Evolutionary conservation across 2,797 vertebrate genomes (phyloP).

Genomic region (Pantherophis vulpinus): DNA sequence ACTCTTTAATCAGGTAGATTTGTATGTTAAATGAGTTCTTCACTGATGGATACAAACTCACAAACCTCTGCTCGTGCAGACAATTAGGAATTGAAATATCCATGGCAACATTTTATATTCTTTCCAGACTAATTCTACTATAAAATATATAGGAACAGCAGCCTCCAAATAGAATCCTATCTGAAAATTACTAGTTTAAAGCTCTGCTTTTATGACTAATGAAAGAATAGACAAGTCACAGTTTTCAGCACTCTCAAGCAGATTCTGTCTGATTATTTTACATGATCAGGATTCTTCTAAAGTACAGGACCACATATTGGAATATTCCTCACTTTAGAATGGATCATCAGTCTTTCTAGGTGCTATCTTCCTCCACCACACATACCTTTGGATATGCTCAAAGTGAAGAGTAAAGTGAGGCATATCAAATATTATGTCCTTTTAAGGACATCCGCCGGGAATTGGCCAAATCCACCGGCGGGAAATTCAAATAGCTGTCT

Average conservation of each 20-base stretch:
- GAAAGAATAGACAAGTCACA: background rate
- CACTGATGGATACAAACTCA: background rate
- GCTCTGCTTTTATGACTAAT: background rate
- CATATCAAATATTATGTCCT: background rate
- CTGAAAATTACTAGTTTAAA: background rate
- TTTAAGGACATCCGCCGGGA: too few relatives aligned
- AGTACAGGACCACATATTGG: background rate
- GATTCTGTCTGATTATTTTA: background rate
- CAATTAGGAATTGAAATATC: background rate
- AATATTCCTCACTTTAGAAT: background rate
- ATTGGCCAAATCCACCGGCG: too few relatives aligned
- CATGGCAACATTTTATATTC: background rate
- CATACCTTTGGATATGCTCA: background rate
- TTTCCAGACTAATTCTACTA: background rate
- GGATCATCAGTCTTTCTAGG: too few relatives aligned
- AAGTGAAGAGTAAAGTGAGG: background rate
- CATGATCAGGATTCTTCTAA: background rate
- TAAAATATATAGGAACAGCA: background rate
- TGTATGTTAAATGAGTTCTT: background rate
- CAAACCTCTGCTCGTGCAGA: background rate
- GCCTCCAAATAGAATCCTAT: slow-evolving; percentile 1
- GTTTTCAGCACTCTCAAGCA: background rate
- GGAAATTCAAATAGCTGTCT: too few relatives aligned
- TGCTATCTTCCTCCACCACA: background rate
- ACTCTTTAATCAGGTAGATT: background rate